phyloP scores from a whole-genome alignment of 2,888 invertebrate species.

The Lithophane ornitopus region DNA sequence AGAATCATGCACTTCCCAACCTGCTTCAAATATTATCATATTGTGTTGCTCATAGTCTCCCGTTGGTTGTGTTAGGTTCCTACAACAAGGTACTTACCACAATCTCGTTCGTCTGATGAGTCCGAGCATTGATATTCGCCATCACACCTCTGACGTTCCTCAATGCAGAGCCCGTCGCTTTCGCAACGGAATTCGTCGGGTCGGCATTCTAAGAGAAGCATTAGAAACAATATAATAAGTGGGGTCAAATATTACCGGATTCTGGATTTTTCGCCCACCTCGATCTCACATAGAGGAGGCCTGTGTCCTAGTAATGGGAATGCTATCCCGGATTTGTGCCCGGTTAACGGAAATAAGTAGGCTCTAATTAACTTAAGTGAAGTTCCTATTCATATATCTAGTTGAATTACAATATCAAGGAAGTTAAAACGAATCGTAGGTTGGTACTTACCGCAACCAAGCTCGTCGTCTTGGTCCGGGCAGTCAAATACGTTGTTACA shows the following conservation, averaged over 20 bases:
- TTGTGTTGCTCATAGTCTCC: slow-evolving; percentile 20
- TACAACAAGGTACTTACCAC: slow-evolving; percentile 77
- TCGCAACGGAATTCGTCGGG: slow-evolving; percentile 91
- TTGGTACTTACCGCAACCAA: slow-evolving; percentile 88
- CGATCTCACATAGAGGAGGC: background rate
- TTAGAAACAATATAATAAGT: background rate
- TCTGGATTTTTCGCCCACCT: background rate
- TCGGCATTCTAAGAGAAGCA: slow-evolving; percentile 73
- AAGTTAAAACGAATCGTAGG: background rate
- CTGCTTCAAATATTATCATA: background rate
- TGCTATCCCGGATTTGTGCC: background rate
- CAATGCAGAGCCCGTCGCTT: slow-evolving; percentile 92
- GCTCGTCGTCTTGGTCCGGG: slow-evolving; percentile 91
- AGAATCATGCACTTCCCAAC: background rate
- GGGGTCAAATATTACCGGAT: background rate
- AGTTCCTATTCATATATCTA: background rate
- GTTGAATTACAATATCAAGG: background rate
- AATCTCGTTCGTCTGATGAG: slow-evolving; percentile 91
- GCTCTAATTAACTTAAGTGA: background rate
- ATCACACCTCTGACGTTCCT: slow-evolving; percentile 90
- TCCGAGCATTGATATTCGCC: slow-evolving; percentile 89
- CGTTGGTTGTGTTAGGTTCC: background rate
- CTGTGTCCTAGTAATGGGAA: background rate
- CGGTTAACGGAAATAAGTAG: too few relatives aligned
- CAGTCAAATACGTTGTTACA: slow-evolving; percentile 92